Base-by-base conservation (phyloP, 2,888 invertebrate genomes). In the Diadegma fenestrale region DNA sequence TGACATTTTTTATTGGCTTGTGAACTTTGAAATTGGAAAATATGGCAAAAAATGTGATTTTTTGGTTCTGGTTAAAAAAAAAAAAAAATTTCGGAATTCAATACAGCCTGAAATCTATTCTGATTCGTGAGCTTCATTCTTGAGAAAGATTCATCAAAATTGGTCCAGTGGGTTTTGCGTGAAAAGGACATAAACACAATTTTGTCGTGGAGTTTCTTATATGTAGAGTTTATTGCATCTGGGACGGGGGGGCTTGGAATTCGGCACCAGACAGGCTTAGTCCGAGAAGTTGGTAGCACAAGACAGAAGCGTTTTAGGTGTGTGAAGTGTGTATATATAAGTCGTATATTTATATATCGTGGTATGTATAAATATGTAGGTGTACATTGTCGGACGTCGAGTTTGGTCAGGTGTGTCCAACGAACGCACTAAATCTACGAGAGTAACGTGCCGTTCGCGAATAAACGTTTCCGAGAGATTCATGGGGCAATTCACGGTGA, bases 371-470 rank as follows among this genome's bases (percentile, higher is more conserved):
- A 22, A 22, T 78, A 43, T 68, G 54, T 73, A 63, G 48, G 71
- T 66, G 64, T 79, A 58, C 73, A 75, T 80, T 68, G 80, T 80
- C 80, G 78, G 68, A 75, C 80, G 80, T 80, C 83, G 86, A 87
- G 87, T 87, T 83, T 88, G 89, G 90, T 90, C 91, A 90, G 89
- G 89, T 90, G 90, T 89, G 89, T 86, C 89, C 88, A 87, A 89
- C 87, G 90, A 90, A 91, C 88, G 90, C 88, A 90, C 89, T 91
- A 91, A 91, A 91, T 91, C 90, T 90, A 84, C 87, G 84, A 88
- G 90, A 91, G 91, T 91, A 90, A 90, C 91, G 90, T 88, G 88
- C 87, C 88, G 88, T 87, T 89, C 87, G 88, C 88, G 89, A 89
- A 91, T 91, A 90, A 91, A 90, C 88, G 88, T 87, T 89, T 78